phyloP scores from a whole-genome alignment of 2,797 vertebrate genomes.

The Cossypha niveicapilla region DNA sequence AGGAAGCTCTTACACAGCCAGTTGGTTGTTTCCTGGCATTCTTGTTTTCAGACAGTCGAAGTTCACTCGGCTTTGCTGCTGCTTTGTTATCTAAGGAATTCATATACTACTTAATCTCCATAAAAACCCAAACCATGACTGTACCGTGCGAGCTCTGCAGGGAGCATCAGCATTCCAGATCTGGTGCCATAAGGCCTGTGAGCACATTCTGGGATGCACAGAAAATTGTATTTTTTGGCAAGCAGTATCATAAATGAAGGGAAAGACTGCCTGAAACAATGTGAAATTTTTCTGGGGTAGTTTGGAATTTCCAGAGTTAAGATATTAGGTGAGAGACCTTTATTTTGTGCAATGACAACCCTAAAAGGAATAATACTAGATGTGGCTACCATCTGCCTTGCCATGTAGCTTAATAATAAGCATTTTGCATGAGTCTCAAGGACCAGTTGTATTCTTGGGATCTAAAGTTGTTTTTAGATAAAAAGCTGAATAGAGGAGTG shows the following conservation, averaged over 20 bases:
- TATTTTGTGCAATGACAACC: background rate
- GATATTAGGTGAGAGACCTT: background rate
- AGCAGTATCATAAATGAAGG: background rate
- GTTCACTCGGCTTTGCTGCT: background rate
- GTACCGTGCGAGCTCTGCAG: background rate
- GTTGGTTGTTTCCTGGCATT: slow-evolving; percentile 6
- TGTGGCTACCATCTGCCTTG: background rate
- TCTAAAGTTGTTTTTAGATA: background rate
- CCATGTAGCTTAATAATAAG: background rate
- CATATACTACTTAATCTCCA: slow-evolving; percentile 40
- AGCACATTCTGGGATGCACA: background rate
- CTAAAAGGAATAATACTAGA: background rate
- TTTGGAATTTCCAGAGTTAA: slow-evolving; percentile 22
- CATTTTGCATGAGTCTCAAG: background rate
- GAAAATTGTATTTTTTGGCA: slow-evolving; percentile 24
- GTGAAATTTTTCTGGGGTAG: slow-evolving; percentile 7
- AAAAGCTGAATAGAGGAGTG: background rate
- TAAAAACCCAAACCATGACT: background rate
- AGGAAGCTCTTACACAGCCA: background rate
- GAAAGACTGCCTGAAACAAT: background rate
- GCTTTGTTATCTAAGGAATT: slow-evolving; percentile 66
- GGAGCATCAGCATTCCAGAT: slow-evolving; percentile 36
- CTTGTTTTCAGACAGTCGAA: slow-evolving; percentile 23
- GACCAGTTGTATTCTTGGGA: background rate
- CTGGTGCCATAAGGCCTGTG: slow-evolving; percentile 1